phyloP scores from a whole-genome alignment of 2,888 invertebrate species.

The Caenorhabditis sinica region DNA sequence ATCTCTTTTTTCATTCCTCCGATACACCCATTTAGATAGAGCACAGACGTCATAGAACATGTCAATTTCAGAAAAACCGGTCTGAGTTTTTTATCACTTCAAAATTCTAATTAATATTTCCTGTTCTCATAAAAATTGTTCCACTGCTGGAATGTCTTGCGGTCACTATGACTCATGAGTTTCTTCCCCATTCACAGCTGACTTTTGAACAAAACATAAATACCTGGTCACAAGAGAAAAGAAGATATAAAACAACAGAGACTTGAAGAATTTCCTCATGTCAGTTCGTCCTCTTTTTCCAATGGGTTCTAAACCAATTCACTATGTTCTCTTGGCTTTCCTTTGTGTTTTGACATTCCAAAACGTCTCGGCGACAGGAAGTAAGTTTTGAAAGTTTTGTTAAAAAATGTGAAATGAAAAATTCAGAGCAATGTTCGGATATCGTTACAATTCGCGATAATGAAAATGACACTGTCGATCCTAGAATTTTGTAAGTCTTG shows the following conservation, averaged over 20 bases:
- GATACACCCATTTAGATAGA: too few species aligned
- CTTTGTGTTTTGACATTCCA: not conserved
- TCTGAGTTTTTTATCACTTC: not conserved
- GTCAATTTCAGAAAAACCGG: too few species aligned
- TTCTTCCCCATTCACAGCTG: slow-evolving; percentile 33
- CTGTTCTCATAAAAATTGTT: not conserved
- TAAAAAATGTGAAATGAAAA: not conserved
- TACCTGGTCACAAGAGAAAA: slow-evolving; percentile 22
- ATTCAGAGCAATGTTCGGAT: slow-evolving; percentile 32
- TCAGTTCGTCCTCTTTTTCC: not conserved
- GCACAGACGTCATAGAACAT: too few species aligned
- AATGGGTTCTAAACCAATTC: not conserved
- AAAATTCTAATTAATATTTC: not conserved
- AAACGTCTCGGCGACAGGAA: not conserved
- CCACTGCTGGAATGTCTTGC: not conserved
- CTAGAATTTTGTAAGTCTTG: slow-evolving; percentile 26
- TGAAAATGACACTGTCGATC: not conserved
- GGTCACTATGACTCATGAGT: not conserved
- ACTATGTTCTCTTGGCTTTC: not conserved
- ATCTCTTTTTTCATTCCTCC: too few species aligned
- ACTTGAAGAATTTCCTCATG: not conserved
- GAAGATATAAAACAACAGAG: slow-evolving; percentile 34
- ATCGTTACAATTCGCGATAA: slow-evolving; percentile 12
- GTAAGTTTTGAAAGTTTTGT: not conserved
- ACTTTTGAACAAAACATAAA: slow-evolving; percentile 26